These are phyloP conservation scores for Ictalurus punctatus DNA, from an alignment of 2,113 vertebrate species.

Conservation along the genomic window DNA sequence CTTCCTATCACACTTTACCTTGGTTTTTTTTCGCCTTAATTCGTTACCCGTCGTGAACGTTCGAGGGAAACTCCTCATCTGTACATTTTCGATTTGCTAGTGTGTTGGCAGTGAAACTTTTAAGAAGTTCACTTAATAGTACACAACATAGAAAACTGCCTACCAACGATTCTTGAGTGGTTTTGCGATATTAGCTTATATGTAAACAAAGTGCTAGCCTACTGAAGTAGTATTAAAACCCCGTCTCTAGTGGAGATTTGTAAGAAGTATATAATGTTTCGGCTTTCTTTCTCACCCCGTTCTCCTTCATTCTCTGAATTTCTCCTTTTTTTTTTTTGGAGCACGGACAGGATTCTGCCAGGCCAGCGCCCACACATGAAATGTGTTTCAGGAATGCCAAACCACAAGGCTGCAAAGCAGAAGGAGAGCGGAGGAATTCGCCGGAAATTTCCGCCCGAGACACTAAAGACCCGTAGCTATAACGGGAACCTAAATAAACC, in stretches of 20 bases:
- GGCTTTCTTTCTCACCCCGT: neutral
- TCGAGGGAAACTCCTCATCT: neutral
- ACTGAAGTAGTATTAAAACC: neutral
- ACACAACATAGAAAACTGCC: neutral
- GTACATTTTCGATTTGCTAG: neutral
- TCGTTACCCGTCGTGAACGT: no score
- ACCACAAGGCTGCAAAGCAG: constrained; percentile 50
- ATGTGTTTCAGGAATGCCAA: constrained; percentile 64
- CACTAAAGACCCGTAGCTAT: constrained; percentile 25
- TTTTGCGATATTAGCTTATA: neutral
- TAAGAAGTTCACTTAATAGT: neutral
- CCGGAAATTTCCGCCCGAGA: constrained; percentile 28
- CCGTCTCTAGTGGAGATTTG: no score
- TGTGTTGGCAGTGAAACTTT: neutral
- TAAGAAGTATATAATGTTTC: neutral
- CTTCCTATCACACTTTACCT: neutral
- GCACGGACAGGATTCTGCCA: constrained; percentile 10
- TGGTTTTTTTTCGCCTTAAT: no score
- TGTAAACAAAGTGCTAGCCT: neutral
- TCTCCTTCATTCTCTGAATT: constrained; percentile 29
- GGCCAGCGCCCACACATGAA: constrained; percentile 58
- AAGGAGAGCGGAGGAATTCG: constrained; percentile 22
- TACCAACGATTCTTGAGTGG: neutral
- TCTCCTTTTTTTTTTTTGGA: constrained; percentile 10
- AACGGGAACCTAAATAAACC: constrained; percentile 29